Evolutionary conservation across 2,113 vertebrate species (phyloP), one percentile per base, ranked within the genome.

Genomic region (Leuciscus idus): DNA sequence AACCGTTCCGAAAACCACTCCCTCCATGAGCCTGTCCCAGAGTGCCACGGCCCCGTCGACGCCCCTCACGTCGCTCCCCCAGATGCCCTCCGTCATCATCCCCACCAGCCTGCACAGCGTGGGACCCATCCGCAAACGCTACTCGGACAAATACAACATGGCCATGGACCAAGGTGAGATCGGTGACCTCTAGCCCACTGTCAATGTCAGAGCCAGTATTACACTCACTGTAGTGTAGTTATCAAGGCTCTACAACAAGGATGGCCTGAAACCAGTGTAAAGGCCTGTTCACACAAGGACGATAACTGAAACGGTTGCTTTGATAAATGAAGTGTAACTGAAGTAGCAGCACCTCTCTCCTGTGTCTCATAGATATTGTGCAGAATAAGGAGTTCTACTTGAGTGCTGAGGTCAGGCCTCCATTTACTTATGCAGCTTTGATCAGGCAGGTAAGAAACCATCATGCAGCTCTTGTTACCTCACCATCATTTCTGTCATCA

Each of bases 371-470:
- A 99, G 98, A 99, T 94, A 97, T 99, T 91, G 96, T 97, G 89
- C 97, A 99, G 94, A 99, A 99, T 93, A 98, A 99, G 94, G 98
- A 99, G 90, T 99, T 99, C 93, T 99, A 99, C 96, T 94, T 97
- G 94, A 98, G 96, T 66, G 97, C 98, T 15, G 98, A 99, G 94
- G 97, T 99, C 64, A 95, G 98, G 94, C 98, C 98, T 83, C 98
- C 98, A 28, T 99, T 99, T 91, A 99, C 98, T 2, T 99, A 99
- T 36, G 98, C 98, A 87, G 99, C 98, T 83, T 97, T 99, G 94
- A 99, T 99, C 93, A 97, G 98, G 95, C 98, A 99, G 98, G 98
- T 99, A 95, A 97, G 91, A 4, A 70, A 48, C 81, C 73, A 17
- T 2, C 17, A 9, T 50, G n/a, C 46, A 36, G 28, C 46, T 39